phyloP scores from a whole-genome alignment of 2,888 invertebrate genomes.

The Napeogenes sylphis region DNA sequence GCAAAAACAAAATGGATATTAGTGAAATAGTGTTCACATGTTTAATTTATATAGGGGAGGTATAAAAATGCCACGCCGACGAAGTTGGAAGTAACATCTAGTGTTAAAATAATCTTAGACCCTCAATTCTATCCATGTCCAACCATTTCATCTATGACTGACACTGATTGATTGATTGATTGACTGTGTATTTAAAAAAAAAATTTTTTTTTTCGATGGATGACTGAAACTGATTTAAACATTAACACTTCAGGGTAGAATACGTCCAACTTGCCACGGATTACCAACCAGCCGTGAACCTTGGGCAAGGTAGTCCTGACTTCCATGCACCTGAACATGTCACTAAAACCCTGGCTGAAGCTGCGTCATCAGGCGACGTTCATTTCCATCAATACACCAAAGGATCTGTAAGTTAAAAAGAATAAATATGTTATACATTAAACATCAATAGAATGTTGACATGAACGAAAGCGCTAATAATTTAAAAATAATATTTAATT shows the following conservation, averaged over 20 bases:
- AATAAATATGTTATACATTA: too few species aligned
- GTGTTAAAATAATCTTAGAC: too few species aligned
- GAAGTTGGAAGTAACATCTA: too few species aligned
- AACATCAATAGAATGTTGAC: too few species aligned
- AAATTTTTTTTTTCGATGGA: not conserved
- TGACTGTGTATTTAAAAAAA: not conserved
- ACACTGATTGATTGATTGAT: too few species aligned
- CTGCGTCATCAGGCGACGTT: conserved; percentile 82
- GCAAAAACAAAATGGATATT: too few species aligned
- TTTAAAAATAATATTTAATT: conserved; percentile 35
- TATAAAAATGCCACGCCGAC: too few species aligned
- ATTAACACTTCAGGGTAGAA: conserved; percentile 84
- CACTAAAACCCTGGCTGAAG: conserved; percentile 84
- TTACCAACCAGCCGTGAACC: conserved; percentile 89
- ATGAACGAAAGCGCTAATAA: not conserved
- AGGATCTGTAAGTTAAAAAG: conserved; percentile 86
- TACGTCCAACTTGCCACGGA: conserved; percentile 89
- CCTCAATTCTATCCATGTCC: too few species aligned
- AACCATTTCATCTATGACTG: too few species aligned
- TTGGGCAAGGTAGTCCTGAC: conserved; percentile 98
- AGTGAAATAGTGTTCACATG: too few species aligned
- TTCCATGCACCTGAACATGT: conserved; percentile 91
- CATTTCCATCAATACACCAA: conserved; percentile 94
- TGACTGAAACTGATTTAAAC: not conserved
- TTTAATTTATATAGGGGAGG: too few species aligned